Base-by-base conservation (phyloP, 2,113 vertebrate species). In the Puma concolor region DNA sequence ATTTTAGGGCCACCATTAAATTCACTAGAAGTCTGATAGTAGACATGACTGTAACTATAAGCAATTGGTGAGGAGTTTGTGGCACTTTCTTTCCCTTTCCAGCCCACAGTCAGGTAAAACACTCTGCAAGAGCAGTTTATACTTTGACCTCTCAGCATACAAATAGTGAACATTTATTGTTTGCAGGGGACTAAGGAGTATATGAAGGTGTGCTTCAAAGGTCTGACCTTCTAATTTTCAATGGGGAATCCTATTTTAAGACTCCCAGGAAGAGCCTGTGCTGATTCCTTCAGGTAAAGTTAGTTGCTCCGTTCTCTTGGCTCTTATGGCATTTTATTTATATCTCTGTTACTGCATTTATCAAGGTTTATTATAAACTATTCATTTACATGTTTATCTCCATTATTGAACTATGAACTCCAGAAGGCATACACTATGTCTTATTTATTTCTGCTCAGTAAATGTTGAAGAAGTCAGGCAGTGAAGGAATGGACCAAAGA, bases 281-380 rank as follows among this genome's bases (percentile, higher is more conserved):
- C 12, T 90, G n/a, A 44, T 76, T 93, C 93, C 29, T 38, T 33
- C 23, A 95, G 57, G 19, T 67, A 15, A 36, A 50, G 9, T 60
- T 95, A 82, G 64, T 79, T 81, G 19, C 77, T 88, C 27, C 33
- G 27, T 85, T 91, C 60, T 91, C n/a, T 94, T 77, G 50, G 44
- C 10, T 93, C 21, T 88, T 90, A 19, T 0, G 21, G 21, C 44
- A 57, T 95, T 97, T 97, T 88, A 94, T 88, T 96, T 93, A 67
- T 74, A 48, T 77, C 52, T 94, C 16, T 95, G 41, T 87, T 86
- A 83, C 29, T 88, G n/a, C 10, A 88, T 76, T 92, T 57, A 60
- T 33, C 0, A 94, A 85, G 9, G 52, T 95, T 95, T 93, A 89
- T 91, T 82, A 83, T 77, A 95, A 86, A 69, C 48, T 87, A 50